phyloP scores from a whole-genome alignment of 2,113 vertebrate genomes.

The Ciconia maguari region DNA sequence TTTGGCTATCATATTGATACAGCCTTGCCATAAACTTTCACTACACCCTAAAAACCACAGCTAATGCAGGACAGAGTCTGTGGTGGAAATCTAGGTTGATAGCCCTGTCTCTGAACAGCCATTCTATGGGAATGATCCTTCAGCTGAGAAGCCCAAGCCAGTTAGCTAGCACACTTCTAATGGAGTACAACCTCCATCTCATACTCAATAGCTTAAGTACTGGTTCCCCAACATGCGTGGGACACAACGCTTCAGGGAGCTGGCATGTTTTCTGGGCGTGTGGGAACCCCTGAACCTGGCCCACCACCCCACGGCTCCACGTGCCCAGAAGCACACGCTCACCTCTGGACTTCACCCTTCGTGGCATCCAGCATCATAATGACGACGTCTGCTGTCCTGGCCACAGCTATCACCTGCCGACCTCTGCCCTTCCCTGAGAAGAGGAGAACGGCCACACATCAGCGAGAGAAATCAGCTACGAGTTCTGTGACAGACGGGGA shows the following conservation, averaged over 20 bases:
- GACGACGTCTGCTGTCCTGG: conserved; percentile 93
- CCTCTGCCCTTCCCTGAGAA: conserved; percentile 92
- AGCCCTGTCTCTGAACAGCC: background rate
- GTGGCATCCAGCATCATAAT: conserved; percentile 99
- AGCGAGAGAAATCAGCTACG: background rate
- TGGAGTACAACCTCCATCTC: background rate
- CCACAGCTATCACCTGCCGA: conserved; percentile 96
- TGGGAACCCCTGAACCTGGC: background rate
- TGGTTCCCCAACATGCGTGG: background rate
- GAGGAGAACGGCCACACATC: background rate
- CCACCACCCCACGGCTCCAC: background rate
- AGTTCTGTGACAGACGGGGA: rapidly evolving
- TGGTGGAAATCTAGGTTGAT: background rate
- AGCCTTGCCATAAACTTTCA: background rate
- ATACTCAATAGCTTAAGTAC: rapidly evolving
- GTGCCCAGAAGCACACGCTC: background rate
- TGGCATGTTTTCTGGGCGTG: rapidly evolving
- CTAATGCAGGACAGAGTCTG: background rate
- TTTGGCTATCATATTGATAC: background rate
- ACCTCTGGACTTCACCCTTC: conserved; percentile 97
- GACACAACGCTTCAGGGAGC: background rate
- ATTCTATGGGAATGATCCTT: background rate
- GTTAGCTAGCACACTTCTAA: background rate
- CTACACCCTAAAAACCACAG: background rate
- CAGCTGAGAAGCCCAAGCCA: background rate